Evolutionary conservation across 2,888 invertebrate genomes (phyloP).

Genomic region (Gastrophysa polygoni): DNA sequence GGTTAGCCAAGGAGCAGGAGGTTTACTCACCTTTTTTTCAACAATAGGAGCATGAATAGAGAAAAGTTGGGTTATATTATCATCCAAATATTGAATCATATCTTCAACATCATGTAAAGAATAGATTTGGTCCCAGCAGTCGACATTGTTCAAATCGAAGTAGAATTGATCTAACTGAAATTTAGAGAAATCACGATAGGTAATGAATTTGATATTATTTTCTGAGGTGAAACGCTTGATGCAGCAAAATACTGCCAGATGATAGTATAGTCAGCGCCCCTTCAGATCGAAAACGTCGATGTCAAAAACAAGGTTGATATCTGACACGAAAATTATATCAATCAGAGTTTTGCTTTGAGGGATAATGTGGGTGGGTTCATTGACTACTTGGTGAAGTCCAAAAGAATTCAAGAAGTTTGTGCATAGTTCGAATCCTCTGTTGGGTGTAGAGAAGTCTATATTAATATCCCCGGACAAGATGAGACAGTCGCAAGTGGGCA

Average conservation of each 20-base stretch:
- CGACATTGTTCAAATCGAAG: not conserved
- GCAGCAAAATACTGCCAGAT: not conserved
- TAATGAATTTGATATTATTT: not conserved
- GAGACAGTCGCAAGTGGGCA: slow-evolving; percentile 3
- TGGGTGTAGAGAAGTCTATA: not conserved
- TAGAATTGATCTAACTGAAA: not conserved
- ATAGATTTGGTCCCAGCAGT: slow-evolving; percentile 8
- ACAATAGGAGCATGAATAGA: slow-evolving; percentile 1
- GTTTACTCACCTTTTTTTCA: slow-evolving; percentile 3
- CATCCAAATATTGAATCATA: not conserved
- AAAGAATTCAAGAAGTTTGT: not conserved
- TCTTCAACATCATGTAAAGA: slow-evolving; percentile 4
- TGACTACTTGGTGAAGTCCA: not conserved
- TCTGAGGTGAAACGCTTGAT: not conserved
- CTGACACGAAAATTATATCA: not conserved
- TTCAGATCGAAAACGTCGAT: not conserved
- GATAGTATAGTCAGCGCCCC: not conserved
- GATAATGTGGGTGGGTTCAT: not conserved
- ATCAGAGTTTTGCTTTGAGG: not conserved
- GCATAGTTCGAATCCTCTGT: not conserved
- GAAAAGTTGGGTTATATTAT: not conserved
- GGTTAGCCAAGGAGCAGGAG: slow-evolving; percentile 12
- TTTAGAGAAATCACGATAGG: not conserved
- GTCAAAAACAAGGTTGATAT: not conserved
- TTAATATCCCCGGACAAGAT: not conserved